A percentile compares a stretch with the other conserved stretches of the same genome.
Conservation (phyloP, 2,888 invertebrate species). For the Dicranocentrus wangi region DNA sequence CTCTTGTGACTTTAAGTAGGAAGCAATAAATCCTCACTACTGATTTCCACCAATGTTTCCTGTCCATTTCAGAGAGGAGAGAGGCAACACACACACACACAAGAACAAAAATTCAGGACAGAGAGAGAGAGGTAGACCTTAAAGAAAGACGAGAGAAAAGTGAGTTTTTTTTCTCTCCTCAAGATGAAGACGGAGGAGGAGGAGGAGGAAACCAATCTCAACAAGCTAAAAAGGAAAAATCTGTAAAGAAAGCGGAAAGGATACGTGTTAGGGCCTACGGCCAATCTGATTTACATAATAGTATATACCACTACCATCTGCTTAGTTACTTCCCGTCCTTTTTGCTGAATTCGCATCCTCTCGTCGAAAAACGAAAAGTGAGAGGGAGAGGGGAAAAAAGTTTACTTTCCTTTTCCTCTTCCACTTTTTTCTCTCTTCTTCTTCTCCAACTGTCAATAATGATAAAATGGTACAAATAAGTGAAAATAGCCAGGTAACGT, state of each 20-base stretch:
- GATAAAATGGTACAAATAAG: slow-evolving; percentile 65
- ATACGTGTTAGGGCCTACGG: slow-evolving; percentile 62
- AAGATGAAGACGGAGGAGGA: no score
- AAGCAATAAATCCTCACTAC: slow-evolving; percentile 65
- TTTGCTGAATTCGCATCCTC: slow-evolving; percentile 50
- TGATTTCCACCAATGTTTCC: slow-evolving; percentile 64
- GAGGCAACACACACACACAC: not conserved
- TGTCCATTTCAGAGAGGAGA: slow-evolving; percentile 60
- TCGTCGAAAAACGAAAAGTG: slow-evolving; percentile 3
- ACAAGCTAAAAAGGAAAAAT: slow-evolving; percentile 48
- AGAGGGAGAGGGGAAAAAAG: slow-evolving; percentile 48
- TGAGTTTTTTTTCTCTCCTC: no score
- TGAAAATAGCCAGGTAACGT: slow-evolving; percentile 64
- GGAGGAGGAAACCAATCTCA: slow-evolving; percentile 62
- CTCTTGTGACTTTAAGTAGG: slow-evolving; percentile 62
- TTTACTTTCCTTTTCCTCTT: slow-evolving; percentile 56
- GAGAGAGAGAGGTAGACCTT: slow-evolving; percentile 6
- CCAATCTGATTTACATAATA: slow-evolving; percentile 65
- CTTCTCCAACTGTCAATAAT: slow-evolving; percentile 59
- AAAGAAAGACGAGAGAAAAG: slow-evolving; percentile 22
- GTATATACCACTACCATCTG: not conserved
- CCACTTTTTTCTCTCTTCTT: slow-evolving; percentile 12
- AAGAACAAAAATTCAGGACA: slow-evolving; percentile 20
- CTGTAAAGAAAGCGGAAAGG: slow-evolving; percentile 61
- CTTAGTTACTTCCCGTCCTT: slow-evolving; percentile 14